Conservation (phyloP, 1,140 invertebrate species). For the Stegodyphus mimosarum region DNA sequence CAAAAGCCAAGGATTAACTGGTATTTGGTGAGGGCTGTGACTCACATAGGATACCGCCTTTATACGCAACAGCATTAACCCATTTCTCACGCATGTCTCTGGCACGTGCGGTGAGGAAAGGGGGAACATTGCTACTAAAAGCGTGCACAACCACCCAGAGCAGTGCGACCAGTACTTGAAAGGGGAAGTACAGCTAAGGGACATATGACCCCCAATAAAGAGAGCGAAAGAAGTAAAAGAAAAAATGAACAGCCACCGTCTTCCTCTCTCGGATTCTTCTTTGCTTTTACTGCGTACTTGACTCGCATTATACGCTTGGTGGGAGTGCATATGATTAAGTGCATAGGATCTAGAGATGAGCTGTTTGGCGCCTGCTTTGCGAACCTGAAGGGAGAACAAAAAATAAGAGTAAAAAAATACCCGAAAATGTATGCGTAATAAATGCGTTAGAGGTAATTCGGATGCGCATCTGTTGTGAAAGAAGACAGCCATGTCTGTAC, state of each 20-base stretch:
- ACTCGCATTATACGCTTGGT: conserved; percentile 46
- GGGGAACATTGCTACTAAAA: too few species aligned
- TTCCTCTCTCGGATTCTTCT: neutral
- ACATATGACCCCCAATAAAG: conserved; percentile 27
- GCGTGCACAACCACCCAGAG: conserved; percentile 4
- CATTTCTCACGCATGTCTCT: conserved; percentile 29
- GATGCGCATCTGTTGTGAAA: conserved; percentile 15
- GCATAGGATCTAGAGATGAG: neutral
- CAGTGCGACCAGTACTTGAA: neutral
- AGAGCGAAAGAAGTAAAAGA: neutral
- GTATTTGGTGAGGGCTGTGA: too few species aligned
- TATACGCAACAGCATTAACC: conserved; percentile 6
- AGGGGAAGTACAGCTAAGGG: neutral
- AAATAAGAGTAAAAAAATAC: neutral
- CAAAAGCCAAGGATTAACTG: too few species aligned
- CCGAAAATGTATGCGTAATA: conserved; percentile 19
- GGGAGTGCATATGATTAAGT: conserved; percentile 36
- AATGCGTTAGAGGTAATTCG: conserved; percentile 32
- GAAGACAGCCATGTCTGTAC: conserved; percentile 18
- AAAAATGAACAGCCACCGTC: too few species aligned
- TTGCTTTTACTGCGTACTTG: conserved; percentile 40
- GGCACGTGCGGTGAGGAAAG: conserved; percentile 5
- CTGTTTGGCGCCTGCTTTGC: too few species aligned
- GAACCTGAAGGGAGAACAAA: neutral
- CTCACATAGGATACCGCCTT: too few species aligned